phyloP scores from a whole-genome alignment of 2,888 invertebrate genomes.

The Noctua fimbriata region DNA sequence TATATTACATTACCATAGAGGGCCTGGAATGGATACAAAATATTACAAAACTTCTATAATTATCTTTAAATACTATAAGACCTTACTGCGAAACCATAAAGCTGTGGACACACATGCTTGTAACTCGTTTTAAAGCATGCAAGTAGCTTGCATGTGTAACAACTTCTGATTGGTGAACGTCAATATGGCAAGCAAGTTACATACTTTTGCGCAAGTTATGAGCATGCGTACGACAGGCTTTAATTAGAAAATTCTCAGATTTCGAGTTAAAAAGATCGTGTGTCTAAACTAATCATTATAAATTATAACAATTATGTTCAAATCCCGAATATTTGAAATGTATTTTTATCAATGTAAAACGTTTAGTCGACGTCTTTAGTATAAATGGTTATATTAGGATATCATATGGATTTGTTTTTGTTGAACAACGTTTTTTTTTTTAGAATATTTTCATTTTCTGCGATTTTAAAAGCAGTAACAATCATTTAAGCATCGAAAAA shows the following conservation, averaged over 20 bases:
- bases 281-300: conserved; percentile 75
- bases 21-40: conserved; percentile 89
- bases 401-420: conserved; percentile 49
- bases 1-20: conserved; percentile 85
- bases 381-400: conserved; percentile 65
- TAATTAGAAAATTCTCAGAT: conserved; percentile 46
- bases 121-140: conserved; percentile 12
- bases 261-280: conserved; percentile 48
- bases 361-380: conserved; percentile 62
- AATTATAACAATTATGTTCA: conserved; percentile 80
- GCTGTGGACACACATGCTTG: not conserved
- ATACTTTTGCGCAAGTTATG: not conserved
- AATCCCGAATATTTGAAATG: conserved; percentile 78
- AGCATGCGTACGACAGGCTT: not conserved
- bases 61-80: conserved; percentile 71
- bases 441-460: conserved; percentile 6
- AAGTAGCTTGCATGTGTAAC: not conserved
- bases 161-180: not conserved
- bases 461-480: not conserved
- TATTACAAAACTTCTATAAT: conserved; percentile 82
- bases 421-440: conserved; percentile 35
- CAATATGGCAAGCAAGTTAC: not conserved
- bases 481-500: not conserved
- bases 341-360: conserved; percentile 68
- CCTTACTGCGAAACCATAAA: conserved; percentile 56